These are phyloP conservation scores for Periophthalmus modestus DNA, from an alignment of 2,113 vertebrate species.

Conservation along the genomic window DNA sequence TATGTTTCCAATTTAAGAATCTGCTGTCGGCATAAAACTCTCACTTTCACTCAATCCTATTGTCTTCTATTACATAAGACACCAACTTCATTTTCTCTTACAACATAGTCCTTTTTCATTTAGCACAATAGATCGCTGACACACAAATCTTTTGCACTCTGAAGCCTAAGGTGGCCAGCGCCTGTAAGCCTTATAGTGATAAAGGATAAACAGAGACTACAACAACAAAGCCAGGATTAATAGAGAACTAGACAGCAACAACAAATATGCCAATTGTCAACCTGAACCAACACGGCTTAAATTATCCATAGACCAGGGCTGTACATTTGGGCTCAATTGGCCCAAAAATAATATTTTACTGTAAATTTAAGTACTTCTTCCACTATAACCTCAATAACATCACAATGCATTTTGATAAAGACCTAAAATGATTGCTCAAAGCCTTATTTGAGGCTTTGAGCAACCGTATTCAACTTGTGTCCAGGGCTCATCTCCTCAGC, in stretches of 20 bases:
- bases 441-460: no score
- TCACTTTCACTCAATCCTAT: background rate
- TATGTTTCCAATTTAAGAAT: background rate
- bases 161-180: background rate
- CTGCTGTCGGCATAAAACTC: no score
- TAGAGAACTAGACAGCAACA: background rate
- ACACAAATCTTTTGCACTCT: background rate
- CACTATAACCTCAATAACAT: no score
- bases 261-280: background rate
- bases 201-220: background rate
- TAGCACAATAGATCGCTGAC: background rate
- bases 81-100: background rate
- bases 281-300: background rate
- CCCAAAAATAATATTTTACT: no score
- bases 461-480: slow-evolving; percentile 31
- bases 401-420: no score
- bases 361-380: no score
- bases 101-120: background rate
- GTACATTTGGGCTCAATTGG: no score
- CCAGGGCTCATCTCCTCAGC: slow-evolving; percentile 1
- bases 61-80: background rate
- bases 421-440: no score
- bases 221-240: background rate
- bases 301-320: background rate
- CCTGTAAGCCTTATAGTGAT: background rate